phyloP scores from a whole-genome alignment of 2,113 vertebrate species.

The Siphamia tubifer region DNA sequence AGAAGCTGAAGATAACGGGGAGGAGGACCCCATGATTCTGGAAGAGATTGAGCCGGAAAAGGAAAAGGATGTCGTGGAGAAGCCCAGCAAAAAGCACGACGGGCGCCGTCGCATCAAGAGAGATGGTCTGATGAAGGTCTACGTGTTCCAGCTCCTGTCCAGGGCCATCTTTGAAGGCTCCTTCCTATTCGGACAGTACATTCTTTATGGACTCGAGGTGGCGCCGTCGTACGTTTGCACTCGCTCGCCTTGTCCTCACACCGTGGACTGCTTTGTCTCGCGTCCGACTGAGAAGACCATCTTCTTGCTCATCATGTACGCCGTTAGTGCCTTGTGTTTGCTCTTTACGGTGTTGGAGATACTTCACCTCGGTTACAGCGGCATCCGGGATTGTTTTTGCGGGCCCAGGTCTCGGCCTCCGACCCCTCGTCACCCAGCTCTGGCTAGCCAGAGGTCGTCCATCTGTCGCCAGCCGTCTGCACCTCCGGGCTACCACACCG shows the following conservation, averaged over 20 bases:
- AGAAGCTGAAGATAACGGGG: constrained; percentile 88
- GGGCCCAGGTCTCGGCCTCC: neutral
- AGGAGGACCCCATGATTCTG: constrained; percentile 91
- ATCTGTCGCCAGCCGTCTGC: constrained; percentile 78
- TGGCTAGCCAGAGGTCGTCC: constrained; percentile 75
- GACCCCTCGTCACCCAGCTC: constrained; percentile 50
- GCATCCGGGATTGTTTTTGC: constrained; percentile 84
- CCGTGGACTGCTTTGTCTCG: constrained; percentile 89
- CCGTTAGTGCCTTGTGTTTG: constrained; percentile 85
- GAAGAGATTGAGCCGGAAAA: constrained; percentile 86
- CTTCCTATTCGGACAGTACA: constrained; percentile 89
- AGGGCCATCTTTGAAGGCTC: constrained; percentile 83
- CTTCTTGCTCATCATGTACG: constrained; percentile 91
- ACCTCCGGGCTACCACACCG: constrained; percentile 86
- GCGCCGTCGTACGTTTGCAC: constrained; percentile 84
- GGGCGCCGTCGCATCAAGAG: constrained; percentile 87
- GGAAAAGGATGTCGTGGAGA: constrained; percentile 58
- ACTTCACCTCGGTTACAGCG: constrained; percentile 86
- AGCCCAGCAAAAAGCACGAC: constrained; percentile 79
- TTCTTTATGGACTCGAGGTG: constrained; percentile 87
- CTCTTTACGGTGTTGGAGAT: constrained; percentile 88
- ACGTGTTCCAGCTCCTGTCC: constrained; percentile 85
- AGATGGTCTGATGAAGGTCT: constrained; percentile 90
- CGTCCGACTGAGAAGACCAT: constrained; percentile 92
- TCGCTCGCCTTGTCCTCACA: constrained; percentile 88